phyloP scores from a whole-genome alignment of 2,888 invertebrate species.

The Drosophila rellima region DNA sequence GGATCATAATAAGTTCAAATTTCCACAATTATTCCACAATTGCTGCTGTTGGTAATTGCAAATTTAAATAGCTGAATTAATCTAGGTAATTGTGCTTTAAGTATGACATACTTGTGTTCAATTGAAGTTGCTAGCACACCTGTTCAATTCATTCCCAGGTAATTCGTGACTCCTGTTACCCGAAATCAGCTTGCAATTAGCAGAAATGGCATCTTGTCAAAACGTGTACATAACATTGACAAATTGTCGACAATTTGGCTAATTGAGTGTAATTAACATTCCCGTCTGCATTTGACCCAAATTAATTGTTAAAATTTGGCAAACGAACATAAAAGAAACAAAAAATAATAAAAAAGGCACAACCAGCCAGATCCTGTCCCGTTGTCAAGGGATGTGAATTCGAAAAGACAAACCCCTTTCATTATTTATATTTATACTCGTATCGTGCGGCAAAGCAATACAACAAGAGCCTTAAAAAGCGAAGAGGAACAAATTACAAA shows the following conservation, averaged over 20 bases:
- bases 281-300: constrained; percentile 57
- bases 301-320: constrained; percentile 71
- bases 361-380: neutral
- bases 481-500: constrained; percentile 17
- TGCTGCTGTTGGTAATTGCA: neutral
- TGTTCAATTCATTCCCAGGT: constrained; percentile 7
- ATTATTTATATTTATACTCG: constrained; percentile 58
- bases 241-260: constrained; percentile 74
- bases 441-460: constrained; percentile 37
- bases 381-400: constrained; percentile 10
- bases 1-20: constrained; percentile 1
- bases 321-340: constrained; percentile 38
- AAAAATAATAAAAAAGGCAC: constrained; percentile 31
- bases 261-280: constrained; percentile 78
- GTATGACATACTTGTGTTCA: neutral
- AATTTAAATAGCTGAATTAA: constrained; percentile 19
- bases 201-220: constrained; percentile 23
- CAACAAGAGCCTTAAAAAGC: constrained; percentile 1
- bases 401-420: constrained; percentile 64
- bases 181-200: constrained; percentile 54
- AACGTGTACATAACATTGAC: constrained; percentile 51
- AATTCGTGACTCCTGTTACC: constrained; percentile 7
- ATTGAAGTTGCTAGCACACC: neutral
- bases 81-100: constrained; percentile 23
- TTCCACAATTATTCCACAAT: constrained; percentile 6